These are phyloP conservation scores for Agelaius phoeniceus DNA, from an alignment of 2,113 vertebrate genomes.

Conservation along the genomic window DNA sequence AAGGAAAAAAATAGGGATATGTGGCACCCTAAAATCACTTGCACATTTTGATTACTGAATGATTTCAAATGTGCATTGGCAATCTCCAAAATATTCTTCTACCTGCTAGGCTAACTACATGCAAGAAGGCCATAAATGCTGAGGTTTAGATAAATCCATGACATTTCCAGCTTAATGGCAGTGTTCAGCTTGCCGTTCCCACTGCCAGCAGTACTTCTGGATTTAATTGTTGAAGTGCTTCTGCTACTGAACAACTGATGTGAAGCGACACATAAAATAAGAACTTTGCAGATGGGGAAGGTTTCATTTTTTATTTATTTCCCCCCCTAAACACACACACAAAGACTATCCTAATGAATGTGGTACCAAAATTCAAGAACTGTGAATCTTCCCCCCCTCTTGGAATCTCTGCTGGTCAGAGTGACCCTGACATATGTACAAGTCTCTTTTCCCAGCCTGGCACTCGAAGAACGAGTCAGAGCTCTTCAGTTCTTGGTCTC, in stretches of 20 bases:
- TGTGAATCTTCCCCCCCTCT: neutral
- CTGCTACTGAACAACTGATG: neutral
- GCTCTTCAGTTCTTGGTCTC: no score
- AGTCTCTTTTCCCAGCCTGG: no score
- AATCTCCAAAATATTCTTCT: neutral
- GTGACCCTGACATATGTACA: no score
- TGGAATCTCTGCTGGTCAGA: no score
- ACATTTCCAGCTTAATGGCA: neutral
- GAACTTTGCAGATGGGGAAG: neutral
- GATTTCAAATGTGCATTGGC: neutral
- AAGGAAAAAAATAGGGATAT: no score
- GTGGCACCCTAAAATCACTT: neutral
- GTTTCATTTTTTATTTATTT: neutral
- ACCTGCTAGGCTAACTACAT: neutral
- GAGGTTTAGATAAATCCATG: neutral
- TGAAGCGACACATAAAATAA: neutral
- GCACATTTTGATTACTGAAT: neutral
- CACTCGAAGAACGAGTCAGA: no score
- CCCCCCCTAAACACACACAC: no score
- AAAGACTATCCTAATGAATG: neutral
- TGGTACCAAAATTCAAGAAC: neutral
- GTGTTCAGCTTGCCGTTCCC: neutral
- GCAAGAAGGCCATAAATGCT: neutral
- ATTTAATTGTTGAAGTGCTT: neutral
- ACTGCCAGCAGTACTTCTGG: neutral